phyloP scores from a whole-genome alignment of 2,797 vertebrate genomes.

The Gambusia yucatana region DNA sequence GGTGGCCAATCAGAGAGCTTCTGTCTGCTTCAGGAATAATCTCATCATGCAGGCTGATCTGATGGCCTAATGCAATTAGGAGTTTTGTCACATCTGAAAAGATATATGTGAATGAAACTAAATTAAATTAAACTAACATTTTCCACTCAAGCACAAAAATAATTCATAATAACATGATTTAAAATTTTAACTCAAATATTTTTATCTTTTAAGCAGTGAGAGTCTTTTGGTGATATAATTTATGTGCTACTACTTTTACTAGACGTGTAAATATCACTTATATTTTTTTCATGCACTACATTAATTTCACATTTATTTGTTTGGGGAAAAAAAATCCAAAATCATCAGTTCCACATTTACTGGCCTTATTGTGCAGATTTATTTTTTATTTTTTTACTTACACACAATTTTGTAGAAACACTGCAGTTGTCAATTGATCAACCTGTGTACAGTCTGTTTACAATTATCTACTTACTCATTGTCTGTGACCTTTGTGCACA shows the following conservation, averaged over 20 bases:
- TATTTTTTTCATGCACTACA: not conserved
- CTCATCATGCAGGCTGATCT: conserved; percentile 38
- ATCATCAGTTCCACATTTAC: not conserved
- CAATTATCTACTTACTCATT: not conserved
- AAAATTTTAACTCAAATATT: not conserved
- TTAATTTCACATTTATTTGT: not conserved
- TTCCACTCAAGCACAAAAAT: not conserved
- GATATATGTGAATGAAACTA: conserved; percentile 1
- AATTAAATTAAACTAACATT: not conserved
- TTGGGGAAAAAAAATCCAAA: not conserved
- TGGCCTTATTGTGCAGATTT: not conserved
- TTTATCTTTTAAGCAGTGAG: not conserved
- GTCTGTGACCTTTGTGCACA: conserved; percentile 26
- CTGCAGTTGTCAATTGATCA: not conserved
- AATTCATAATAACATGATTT: not conserved
- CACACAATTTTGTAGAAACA: not conserved
- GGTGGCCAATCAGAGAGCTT: conserved; percentile 51
- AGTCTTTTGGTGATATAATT: not conserved
- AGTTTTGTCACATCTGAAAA: conserved; percentile 25
- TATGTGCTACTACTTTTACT: not conserved
- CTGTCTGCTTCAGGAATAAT: conserved; percentile 50
- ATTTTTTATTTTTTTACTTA: not conserved
- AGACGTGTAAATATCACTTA: not conserved
- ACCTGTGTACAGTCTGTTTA: not conserved
- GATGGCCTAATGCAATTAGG: conserved; percentile 53